Evolutionary conservation across 2,888 invertebrate genomes (phyloP).

Genomic region (Dryomyza anilis): DNA sequence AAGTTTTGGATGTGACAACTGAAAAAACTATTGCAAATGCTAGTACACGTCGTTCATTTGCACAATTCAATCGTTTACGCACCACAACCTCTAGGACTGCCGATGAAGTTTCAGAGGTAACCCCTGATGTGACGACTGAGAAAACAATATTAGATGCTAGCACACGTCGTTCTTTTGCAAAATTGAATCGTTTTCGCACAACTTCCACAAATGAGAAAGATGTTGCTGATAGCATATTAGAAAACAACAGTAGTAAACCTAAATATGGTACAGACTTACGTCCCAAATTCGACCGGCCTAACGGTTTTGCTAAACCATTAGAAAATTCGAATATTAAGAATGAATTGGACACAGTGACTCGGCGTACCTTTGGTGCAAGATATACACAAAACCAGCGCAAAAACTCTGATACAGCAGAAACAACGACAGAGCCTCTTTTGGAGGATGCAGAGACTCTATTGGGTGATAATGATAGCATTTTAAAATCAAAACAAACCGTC

Average conservation of each 20-base stretch:
- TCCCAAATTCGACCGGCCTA: too few relatives aligned
- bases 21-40: neutral
- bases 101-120: neutral
- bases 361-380: constrained; percentile 30
- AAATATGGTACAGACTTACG: too few relatives aligned
- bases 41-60: constrained; percentile 5
- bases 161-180: constrained; percentile 8
- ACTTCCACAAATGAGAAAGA: too few relatives aligned
- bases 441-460: neutral
- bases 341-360: constrained; percentile 29
- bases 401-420: neutral
- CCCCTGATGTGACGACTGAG: neutral
- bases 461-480: too few relatives aligned
- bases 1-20: neutral
- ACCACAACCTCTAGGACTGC: constrained; percentile 5
- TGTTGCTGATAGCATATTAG: too few relatives aligned
- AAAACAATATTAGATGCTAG: neutral
- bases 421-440: neutral
- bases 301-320: too few relatives aligned
- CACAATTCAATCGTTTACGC: constrained; percentile 23
- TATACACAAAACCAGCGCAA: neutral
- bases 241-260: too few relatives aligned
- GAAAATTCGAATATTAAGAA: constrained; percentile 1
- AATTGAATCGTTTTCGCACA: constrained; percentile 10
- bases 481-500: too few relatives aligned